These are phyloP conservation scores for Otocyon megalotis DNA, from an alignment of 2,113 vertebrate genomes.

Conservation along the genomic window DNA sequence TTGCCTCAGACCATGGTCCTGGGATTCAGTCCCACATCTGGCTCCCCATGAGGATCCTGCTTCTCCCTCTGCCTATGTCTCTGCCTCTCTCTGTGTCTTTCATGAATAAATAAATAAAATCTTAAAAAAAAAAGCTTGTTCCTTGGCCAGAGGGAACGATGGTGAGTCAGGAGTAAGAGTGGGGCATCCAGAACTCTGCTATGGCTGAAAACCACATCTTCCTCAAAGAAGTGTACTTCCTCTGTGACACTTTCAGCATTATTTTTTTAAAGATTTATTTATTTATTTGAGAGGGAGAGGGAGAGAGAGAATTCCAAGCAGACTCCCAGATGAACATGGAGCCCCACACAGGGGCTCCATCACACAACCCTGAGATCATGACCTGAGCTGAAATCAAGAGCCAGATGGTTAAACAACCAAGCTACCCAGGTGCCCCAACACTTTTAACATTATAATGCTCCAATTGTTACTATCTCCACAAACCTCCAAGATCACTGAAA, in stretches of 20 bases:
- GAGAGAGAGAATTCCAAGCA: neutral
- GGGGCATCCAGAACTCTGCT: neutral
- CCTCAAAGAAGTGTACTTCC: neutral
- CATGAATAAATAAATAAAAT: too few species aligned
- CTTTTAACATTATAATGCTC: neutral
- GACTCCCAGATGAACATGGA: neutral
- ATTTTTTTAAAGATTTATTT: neutral
- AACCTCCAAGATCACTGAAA: neutral
- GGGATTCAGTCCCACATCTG: too few species aligned
- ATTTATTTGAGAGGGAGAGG: neutral
- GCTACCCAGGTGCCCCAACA: neutral
- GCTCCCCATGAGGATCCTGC: too few species aligned
- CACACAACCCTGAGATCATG: neutral
- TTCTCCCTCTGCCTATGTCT: too few species aligned
- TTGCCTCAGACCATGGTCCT: too few species aligned
- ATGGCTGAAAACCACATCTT: neutral
- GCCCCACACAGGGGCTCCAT: neutral
- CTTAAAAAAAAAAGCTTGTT: neutral
- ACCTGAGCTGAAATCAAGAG: neutral
- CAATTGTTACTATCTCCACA: neutral
- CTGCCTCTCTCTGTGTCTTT: too few species aligned
- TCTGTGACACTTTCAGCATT: neutral
- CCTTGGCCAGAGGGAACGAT: neutral
- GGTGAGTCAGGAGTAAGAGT: neutral
- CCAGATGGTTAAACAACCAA: neutral